Evolutionary conservation across 2,797 vertebrate species (phyloP), one percentile per base, ranked within the genome.

Genomic region (Alfaro cultratus): DNA sequence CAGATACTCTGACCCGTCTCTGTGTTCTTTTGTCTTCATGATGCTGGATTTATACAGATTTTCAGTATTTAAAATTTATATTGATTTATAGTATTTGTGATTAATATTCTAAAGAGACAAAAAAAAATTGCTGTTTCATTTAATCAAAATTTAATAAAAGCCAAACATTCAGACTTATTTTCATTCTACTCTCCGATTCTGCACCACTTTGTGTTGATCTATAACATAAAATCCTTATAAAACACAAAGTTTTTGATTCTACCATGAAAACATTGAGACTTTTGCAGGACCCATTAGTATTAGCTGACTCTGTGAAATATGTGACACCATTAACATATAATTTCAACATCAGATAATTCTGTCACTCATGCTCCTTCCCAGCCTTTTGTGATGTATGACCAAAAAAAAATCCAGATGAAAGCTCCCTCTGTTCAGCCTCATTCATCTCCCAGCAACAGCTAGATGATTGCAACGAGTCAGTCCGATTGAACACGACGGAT

Each of bases 331-430:
- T 46, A 9, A 10, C 46, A 39, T 49, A 13, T 9, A 1, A 23
- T n/a, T 39, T 39, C 6, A 74, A 39, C 21, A 53, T 55, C 34
- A 74, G 39, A 74, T 43, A 43, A 18, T 41, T 23, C 49, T 23
- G 43, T 62, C 43, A 23, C 16, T 43, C 15, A 5, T 21, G 18
- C 34, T 26, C 41, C 39, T 23, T 49, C 31, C 5, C 47, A 29
- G 43, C 4, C n/a, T 76, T 45, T 16, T 73, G 43, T 73, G 13
- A 36, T 67, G 51, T 77, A 43, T 11, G 34, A 43, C 31, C 18
- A 64, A 31, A 76, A 73, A 53, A 15, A 53, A n/a, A 31, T 34
- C 26, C 26, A 46, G 51, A 71, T n/a, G 16, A 60, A 60, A 80
- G 9, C 23, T 21, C 4, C 12, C 4, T 10, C 34, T 34, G 29